These are phyloP conservation scores for Pelecanoides urinatrix DNA, from an alignment of 2,113 vertebrate genomes.

Conservation along the genomic window DNA sequence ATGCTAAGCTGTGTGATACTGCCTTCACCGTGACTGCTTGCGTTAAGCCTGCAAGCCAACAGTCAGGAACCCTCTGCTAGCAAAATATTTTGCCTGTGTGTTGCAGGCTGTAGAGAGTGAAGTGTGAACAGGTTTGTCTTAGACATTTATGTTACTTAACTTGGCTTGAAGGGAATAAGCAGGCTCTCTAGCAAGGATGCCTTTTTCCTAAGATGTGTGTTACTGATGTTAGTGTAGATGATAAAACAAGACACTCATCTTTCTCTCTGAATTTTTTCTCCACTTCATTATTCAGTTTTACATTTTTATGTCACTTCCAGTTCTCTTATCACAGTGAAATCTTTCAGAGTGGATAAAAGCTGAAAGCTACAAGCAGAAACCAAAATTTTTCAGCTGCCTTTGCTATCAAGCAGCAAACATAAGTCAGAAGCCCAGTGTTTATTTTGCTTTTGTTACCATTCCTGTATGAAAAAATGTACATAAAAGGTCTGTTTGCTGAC, in stretches of 20 bases:
- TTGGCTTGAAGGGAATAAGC: neutral
- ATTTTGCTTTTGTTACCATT: conserved; percentile 37
- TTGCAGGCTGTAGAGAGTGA: neutral
- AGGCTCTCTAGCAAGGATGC: neutral
- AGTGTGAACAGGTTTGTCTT: neutral
- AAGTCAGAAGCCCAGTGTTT: conserved; percentile 21
- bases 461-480: neutral
- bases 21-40: neutral
- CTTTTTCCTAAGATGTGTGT: neutral
- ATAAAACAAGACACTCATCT: neutral
- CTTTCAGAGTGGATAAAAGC: conserved; percentile 6
- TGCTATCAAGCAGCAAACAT: conserved; percentile 12
- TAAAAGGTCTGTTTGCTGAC: conserved; percentile 35
- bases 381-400: conserved; percentile 15
- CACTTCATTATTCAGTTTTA: conserved; percentile 4
- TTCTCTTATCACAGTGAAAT: neutral
- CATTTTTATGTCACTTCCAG: conserved; percentile 13
- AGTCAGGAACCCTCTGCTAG: neutral
- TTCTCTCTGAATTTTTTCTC: neutral
- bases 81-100: neutral
- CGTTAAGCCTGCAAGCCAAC: neutral
- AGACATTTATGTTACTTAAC: neutral
- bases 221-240: neutral
- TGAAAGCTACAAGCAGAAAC: neutral
- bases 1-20: neutral